Conservation (phyloP, 2,797 vertebrate genomes). For the Hippocampus kuda region DNA sequence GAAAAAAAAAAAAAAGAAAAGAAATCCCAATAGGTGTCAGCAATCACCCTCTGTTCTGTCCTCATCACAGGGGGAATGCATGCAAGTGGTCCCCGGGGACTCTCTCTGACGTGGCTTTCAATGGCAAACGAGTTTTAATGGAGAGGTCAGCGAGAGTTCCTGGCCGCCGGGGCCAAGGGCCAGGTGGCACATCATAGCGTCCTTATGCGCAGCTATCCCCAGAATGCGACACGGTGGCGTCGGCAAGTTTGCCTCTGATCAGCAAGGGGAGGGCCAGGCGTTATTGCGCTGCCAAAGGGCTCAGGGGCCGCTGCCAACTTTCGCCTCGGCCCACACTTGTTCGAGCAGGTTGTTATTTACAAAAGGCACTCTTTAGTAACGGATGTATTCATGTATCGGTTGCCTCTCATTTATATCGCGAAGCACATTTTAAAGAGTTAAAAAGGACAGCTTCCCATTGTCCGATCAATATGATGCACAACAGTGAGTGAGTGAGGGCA, state of each 20-base stretch:
- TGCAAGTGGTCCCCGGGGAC: slow-evolving; percentile 62
- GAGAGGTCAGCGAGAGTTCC: slow-evolving; percentile 67
- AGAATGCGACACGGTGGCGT: slow-evolving; percentile 79
- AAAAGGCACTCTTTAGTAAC: background rate
- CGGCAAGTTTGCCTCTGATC: slow-evolving; percentile 68
- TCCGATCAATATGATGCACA: background rate
- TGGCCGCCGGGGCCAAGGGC: slow-evolving; percentile 53
- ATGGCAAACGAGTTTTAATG: slow-evolving; percentile 62
- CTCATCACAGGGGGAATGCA: slow-evolving; percentile 52
- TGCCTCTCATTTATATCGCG: background rate
- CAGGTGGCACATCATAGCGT: slow-evolving; percentile 70
- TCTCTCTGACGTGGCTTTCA: slow-evolving; percentile 44
- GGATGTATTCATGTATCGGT: background rate
- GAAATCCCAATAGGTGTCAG: slow-evolving; percentile 53
- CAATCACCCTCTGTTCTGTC: slow-evolving; percentile 53
- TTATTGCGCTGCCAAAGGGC: slow-evolving; percentile 61
- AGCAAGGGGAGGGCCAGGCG: slow-evolving; percentile 45
- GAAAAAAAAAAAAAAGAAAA: slow-evolving; percentile 3
- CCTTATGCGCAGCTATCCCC: slow-evolving; percentile 65
- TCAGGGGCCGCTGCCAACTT: slow-evolving; percentile 40
- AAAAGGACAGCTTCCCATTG: background rate
- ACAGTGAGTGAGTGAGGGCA: background rate
- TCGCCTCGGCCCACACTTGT: slow-evolving; percentile 17
- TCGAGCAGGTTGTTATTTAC: slow-evolving; percentile 7
- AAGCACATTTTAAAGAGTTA: background rate